Percentiles rank a stretch among this genome's conserved stretches.
Evolutionary conservation across 2,113 vertebrate species (phyloP).

Genomic region (Lota lota): DNA sequence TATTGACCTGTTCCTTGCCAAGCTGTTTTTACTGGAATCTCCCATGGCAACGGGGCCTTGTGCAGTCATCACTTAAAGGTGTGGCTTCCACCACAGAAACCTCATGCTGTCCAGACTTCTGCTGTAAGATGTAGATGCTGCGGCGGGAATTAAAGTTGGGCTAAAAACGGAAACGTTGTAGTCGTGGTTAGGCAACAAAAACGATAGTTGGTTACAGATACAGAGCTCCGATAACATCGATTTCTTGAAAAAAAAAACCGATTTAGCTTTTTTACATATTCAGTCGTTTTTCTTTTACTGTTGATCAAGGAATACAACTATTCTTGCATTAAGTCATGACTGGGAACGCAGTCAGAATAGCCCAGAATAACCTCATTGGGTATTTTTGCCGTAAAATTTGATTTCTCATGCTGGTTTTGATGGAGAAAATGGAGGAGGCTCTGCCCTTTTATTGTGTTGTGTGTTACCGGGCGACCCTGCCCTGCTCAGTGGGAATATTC

Average conservation of each 20-base stretch:
- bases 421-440: constrained; percentile 55
- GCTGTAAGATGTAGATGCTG: constrained; percentile 11
- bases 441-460: constrained; percentile 65
- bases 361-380: too few species aligned
- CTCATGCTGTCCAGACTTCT: background rate
- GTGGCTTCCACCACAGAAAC: background rate
- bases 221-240: too few species aligned
- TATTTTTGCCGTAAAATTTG: too few species aligned
- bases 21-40: background rate
- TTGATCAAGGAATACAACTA: background rate
- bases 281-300: background rate
- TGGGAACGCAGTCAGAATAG: too few species aligned
- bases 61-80: background rate
- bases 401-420: too few species aligned
- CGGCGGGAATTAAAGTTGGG: too few species aligned
- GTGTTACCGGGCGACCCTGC: constrained; percentile 49
- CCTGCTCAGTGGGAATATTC: constrained; percentile 61
- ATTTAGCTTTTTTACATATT: background rate
- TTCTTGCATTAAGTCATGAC: background rate
- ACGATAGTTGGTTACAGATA: constrained; percentile 10
- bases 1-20: background rate
- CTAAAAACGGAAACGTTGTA: too few species aligned
- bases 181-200: too few species aligned
- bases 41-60: constrained; percentile 1
- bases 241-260: background rate